Percentiles rank a stretch among this genome's conserved stretches.
phyloP scores from a whole-genome alignment of 2,113 vertebrate species.

The Notiomystis cincta region DNA sequence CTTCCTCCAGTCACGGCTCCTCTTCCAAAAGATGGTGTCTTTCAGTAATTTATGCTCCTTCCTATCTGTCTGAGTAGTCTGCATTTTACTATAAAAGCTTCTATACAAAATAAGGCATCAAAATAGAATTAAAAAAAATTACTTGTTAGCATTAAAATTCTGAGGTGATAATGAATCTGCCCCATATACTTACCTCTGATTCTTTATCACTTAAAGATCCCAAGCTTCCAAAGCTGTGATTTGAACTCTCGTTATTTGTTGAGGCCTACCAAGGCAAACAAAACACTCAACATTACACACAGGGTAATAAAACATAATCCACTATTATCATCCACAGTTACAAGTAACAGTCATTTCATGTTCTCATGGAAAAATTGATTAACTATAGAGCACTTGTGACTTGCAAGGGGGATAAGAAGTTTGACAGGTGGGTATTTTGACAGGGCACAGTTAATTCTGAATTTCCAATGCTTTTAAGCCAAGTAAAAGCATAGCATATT shows the following conservation, averaged over 20 bases:
- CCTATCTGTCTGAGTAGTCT: background rate
- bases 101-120: background rate
- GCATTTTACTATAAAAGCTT: background rate
- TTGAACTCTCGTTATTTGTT: constrained; percentile 98
- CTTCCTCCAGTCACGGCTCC: background rate
- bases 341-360: background rate
- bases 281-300: background rate
- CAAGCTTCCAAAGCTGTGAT: constrained; percentile 98
- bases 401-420: background rate
- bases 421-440: background rate
- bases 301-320: background rate
- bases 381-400: background rate
- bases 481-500: background rate
- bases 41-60: background rate
- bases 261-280: constrained; percentile 81
- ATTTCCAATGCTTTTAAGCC: background rate
- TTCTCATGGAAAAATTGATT: background rate
- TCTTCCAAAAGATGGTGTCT: background rate
- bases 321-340: background rate
- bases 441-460: background rate
- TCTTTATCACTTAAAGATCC: constrained; percentile 98
- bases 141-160: background rate
- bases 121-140: background rate
- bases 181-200: constrained; percentile 84
- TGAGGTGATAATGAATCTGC: background rate